Evolutionary conservation across 64 coral and sea anemone species (phyloP), one percentile per base, ranked within the genome.

Genomic region (Pocillopora damicornis): DNA sequence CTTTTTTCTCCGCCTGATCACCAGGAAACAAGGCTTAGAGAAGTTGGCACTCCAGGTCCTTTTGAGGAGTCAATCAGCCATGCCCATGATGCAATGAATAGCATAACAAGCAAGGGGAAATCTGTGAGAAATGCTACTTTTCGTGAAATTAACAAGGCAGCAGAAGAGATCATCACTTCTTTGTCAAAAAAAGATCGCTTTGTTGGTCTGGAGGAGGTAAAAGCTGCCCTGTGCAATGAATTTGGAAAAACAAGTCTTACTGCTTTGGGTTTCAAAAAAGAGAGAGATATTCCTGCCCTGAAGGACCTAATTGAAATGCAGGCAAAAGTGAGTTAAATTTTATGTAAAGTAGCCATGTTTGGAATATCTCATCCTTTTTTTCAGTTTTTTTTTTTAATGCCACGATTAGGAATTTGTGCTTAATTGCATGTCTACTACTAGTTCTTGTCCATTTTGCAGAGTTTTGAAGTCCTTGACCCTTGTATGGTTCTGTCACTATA

Each of bases 201-300:
- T 95, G 94, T 95, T 86, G 67, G 82, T 2, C 73, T 92, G 71
- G 94, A 92, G 58, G 60, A 16, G 18, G 94, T 95, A 16, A 95
- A 95, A 58, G 59, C 79, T 6, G 72, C n/a, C 23, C 79, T 95
- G 12, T 95, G 90, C 51, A 64, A 34, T 15, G 86, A 84, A 26
- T 87, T 89, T 95, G 87, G 90, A 74, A 72, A 89, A 12, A 64
- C 36, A 77, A 87, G 30, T 63, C 75, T 91, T 26, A 89, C 38
- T 80, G 81, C 35, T 17, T 61, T 95, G 35, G 90, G 90, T 7
- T 75, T 79, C 60, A 74, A 35, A 42, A 89, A 75, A 22, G 94
- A 95, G 71, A 75, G 65, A 1, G 78, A 92, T 2, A 95, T 95
- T 36, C 23, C 62, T 35, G 63, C 79, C 15, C 90, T 95, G 14